These are phyloP conservation scores for Trypoxylus dichotomus DNA, from an alignment of 1,140 invertebrate genomes.

Conservation along the genomic window DNA sequence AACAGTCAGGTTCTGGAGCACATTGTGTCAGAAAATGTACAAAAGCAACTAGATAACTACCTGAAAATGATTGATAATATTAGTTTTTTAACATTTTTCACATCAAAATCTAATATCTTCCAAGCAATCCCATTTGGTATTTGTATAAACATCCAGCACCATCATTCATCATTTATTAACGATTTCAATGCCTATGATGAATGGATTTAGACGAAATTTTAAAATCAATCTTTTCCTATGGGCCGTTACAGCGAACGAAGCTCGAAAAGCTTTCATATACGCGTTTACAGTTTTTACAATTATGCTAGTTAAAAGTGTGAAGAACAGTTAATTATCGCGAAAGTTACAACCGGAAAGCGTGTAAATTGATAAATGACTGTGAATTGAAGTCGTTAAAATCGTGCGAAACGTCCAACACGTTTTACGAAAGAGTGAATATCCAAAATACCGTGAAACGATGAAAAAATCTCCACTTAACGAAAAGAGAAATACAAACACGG, in stretches of 20 bases:
- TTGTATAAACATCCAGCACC: background rate
- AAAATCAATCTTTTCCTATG: too few species aligned
- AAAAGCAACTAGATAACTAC: too few species aligned
- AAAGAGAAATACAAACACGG: background rate
- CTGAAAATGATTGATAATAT: too few species aligned
- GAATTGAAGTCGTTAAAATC: background rate
- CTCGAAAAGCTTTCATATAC: too few species aligned
- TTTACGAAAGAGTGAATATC: conserved; percentile 5
- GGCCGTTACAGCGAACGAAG: too few species aligned
- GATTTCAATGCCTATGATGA: background rate
- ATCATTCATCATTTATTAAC: background rate
- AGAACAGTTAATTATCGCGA: too few species aligned
- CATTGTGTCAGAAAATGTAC: too few species aligned
- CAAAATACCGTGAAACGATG: background rate
- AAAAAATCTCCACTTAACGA: background rate
- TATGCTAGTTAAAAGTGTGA: too few species aligned
- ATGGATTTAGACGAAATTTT: background rate
- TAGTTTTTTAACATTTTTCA: too few species aligned
- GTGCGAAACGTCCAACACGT: background rate
- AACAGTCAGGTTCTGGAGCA: too few species aligned
- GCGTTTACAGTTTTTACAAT: too few species aligned
- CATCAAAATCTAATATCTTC: background rate
- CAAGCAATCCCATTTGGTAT: background rate
- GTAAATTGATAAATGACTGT: background rate
- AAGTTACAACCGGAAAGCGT: background rate